phyloP scores from a whole-genome alignment of 2,113 vertebrate species.

The Ageneiosus marmoratus region DNA sequence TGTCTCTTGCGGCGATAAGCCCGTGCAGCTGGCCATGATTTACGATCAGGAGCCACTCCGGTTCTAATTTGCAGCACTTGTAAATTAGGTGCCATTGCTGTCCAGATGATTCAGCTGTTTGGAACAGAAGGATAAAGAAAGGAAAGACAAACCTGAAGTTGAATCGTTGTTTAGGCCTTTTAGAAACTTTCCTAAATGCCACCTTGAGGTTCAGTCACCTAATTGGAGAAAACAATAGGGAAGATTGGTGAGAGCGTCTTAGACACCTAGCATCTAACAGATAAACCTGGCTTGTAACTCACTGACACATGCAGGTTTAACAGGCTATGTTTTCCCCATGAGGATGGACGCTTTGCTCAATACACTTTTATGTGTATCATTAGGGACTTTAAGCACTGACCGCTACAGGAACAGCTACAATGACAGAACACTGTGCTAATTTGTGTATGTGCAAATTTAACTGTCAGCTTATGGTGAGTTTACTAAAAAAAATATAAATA shows the following conservation, averaged over 20 bases:
- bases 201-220: background rate
- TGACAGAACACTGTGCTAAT: background rate
- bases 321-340: background rate
- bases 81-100: constrained; percentile 22
- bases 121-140: background rate
- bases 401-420: background rate
- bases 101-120: constrained; percentile 16
- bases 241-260: background rate
- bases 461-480: background rate
- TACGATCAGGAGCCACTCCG: constrained; percentile 13
- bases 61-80: constrained; percentile 34
- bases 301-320: background rate
- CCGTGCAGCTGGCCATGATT: constrained; percentile 22
- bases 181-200: constrained; percentile 15
- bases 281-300: background rate
- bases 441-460: background rate
- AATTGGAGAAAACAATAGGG: constrained; percentile 8
- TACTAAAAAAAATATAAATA: background rate
- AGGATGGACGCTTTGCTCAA: background rate
- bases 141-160: background rate
- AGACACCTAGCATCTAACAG: background rate
- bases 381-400: background rate
- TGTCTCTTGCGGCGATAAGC: constrained; percentile 35
- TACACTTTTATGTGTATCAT: constrained; percentile 1
- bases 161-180: background rate